Base-by-base conservation (phyloP, 2,113 vertebrate genomes). In the Willisornis vidua region DNA sequence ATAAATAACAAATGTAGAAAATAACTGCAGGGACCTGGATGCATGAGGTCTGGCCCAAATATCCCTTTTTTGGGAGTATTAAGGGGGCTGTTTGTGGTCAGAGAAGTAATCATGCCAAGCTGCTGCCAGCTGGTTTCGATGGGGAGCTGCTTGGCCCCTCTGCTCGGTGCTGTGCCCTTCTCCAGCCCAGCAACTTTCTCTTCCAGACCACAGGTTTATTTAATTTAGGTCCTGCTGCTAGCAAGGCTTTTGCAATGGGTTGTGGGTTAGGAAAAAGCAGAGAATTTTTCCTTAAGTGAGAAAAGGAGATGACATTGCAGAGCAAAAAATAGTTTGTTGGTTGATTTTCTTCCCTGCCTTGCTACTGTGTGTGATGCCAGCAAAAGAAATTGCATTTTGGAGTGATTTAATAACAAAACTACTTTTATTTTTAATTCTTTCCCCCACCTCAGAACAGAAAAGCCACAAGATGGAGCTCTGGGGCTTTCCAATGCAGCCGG, bases 381-480 rank as follows among this genome's bases (percentile, higher is more conserved):
- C 39, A 28, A 65, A 89, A 93, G 20, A 88, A 94, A 87, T 84
- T 81, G 61, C 35, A n/a, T 78, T 93, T 90, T 14, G 2, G 78
- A 75, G 46, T 29, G 59, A 87, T 68, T 90, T 92, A 95, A 94
- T 68, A 73, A 87, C 16, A 83, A 83, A 92, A 79, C 43, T 74
- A 59, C 49, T 94, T 86, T 74, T 63, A 20, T 58, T 89, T 89
- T 66, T 55, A 76, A 89, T 79, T 70, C 33, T 61, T 54, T 76
- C 70, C 33, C n/a, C 14, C 31, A 22, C 23, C 26, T 54, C 2
- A 5, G 51, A 85, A 57, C 26, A 66, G 29, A 62, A 89, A 80
- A 80, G 33, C 93, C 97, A 95, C 96, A 84, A 95, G 97, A 88
- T 97, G 97, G 97, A 95, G 96, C 97, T 97, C 96, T 96, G 93